These are phyloP conservation scores for Callaeas wilsoni DNA, from an alignment of 2,113 vertebrate species.

Conservation along the genomic window DNA sequence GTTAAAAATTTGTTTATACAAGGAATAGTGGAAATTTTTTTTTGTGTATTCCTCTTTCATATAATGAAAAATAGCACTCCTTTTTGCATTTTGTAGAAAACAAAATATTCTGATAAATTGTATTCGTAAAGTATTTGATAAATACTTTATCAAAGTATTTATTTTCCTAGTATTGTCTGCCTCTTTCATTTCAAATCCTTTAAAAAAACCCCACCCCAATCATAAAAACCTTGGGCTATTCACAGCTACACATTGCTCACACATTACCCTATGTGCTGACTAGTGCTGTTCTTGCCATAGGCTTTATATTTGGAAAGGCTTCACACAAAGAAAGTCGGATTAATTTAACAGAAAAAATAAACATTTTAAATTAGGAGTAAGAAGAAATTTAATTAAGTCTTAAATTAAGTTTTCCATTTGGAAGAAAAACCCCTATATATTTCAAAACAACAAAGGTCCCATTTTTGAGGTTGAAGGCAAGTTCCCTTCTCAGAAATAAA, in stretches of 20 bases:
- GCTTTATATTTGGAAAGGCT: not conserved
- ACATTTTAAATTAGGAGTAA: not conserved
- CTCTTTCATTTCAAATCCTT: not conserved
- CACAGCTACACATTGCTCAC: not conserved
- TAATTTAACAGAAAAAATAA: not conserved
- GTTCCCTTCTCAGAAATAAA: not conserved
- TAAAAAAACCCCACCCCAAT: not conserved
- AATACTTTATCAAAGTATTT: not conserved
- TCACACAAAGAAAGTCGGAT: not conserved
- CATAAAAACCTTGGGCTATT: not conserved
- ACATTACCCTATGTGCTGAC: not conserved
- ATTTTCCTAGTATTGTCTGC: not conserved
- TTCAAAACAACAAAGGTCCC: not conserved
- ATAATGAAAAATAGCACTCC: not conserved
- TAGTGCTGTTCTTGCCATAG: constrained; percentile 7
- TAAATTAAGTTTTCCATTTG: not conserved
- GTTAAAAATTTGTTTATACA: not conserved
- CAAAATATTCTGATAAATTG: not conserved
- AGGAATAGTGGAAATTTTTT: not conserved
- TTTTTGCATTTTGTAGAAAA: not conserved
- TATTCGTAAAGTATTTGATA: not conserved
- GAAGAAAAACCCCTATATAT: not conserved
- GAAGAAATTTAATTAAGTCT: not conserved
- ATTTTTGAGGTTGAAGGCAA: not conserved
- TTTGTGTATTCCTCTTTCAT: not conserved